Evolutionary conservation across 2,113 vertebrate species (phyloP), one percentile per base, ranked within the genome.

Genomic region (Oostethus manadensis): DNA sequence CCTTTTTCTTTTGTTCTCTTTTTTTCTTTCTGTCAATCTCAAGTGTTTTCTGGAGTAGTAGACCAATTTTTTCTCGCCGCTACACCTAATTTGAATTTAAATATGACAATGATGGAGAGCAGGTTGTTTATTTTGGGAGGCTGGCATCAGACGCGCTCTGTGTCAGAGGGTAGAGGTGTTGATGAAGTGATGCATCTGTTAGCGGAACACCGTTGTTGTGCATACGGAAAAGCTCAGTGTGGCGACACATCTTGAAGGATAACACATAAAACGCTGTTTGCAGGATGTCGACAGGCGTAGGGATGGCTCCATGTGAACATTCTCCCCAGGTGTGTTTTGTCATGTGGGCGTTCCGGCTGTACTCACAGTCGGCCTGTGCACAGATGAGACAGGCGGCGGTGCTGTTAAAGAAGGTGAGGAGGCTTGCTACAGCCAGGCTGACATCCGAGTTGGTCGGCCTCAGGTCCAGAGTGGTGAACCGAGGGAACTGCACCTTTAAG

Each of bases 351-450:
- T 56, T 56, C 55, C 64, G 15, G n/a, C 8, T 10, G 49, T 72
- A 89, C 96, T 94, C 83, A 98, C 97, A 98, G 91, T 98, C 94
- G 49, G 93, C 93, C 88, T 98, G 94, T 81, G 93, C 95, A 66
- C 97, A 99, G 89, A 99, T 96, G 90, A 99, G 95, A 86, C 97
- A 98, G 83, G 97, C 89, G 13, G 94, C 91, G 88, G 94, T 95
- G 80, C 93, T 93, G 87, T 98, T 98, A 50, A 98, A 99, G 91
- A 98, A 99, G 35, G 92, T 94, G 70, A 99, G 92, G 66, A 99
- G 91, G 64, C 93, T 92, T 3, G 95, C 93, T 14, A 99, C 93
- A 0, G 97, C 97, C 79, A 96, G 86, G 38, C 97, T 99, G 91
- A 99, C 90, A 77, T 99, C 96, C 0, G 92, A 95, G 89, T 98